Conservation (phyloP, 2,888 invertebrate genomes). For the Palloptera scutellata region DNA sequence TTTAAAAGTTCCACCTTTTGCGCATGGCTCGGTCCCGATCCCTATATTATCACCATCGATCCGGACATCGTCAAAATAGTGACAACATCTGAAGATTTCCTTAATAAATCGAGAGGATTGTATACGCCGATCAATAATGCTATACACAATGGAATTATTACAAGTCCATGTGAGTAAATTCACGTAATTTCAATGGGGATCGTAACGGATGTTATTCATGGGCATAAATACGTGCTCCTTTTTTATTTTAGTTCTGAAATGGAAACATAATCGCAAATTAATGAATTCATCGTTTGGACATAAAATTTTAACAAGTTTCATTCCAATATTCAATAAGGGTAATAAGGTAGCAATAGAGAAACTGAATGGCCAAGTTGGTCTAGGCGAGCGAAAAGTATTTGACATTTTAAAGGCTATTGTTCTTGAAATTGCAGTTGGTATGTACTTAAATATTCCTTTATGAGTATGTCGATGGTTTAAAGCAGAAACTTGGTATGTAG, state of each 20-base stretch:
- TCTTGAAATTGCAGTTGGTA: constrained; percentile 26
- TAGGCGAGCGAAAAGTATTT: constrained; percentile 20
- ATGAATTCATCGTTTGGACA: constrained; percentile 44
- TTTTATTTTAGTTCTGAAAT: constrained; percentile 22
- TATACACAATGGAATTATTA: constrained; percentile 17
- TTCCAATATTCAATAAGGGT: constrained; percentile 44
- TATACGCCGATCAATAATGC: constrained; percentile 29
- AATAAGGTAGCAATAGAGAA: constrained; percentile 12
- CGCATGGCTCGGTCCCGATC: constrained; percentile 37
- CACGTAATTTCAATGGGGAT: background rate
- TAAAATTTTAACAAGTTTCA: constrained; percentile 42
- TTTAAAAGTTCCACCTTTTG: constrained; percentile 30
- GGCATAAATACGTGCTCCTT: no score
- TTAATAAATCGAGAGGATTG: constrained; percentile 24
- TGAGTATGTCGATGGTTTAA: background rate
- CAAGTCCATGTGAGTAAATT: constrained; percentile 13
- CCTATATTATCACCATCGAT: constrained; percentile 39
- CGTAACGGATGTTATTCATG: no score
- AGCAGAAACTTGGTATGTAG: background rate
- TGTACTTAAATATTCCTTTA: constrained; percentile 1
- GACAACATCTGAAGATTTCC: constrained; percentile 34
- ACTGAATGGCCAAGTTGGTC: constrained; percentile 3
- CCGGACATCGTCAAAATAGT: constrained; percentile 39
- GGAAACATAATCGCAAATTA: constrained; percentile 46
- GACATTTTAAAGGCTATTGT: constrained; percentile 17